Base-by-base conservation (phyloP, 2,797 vertebrate species). In the Danio albolineatus region DNA sequence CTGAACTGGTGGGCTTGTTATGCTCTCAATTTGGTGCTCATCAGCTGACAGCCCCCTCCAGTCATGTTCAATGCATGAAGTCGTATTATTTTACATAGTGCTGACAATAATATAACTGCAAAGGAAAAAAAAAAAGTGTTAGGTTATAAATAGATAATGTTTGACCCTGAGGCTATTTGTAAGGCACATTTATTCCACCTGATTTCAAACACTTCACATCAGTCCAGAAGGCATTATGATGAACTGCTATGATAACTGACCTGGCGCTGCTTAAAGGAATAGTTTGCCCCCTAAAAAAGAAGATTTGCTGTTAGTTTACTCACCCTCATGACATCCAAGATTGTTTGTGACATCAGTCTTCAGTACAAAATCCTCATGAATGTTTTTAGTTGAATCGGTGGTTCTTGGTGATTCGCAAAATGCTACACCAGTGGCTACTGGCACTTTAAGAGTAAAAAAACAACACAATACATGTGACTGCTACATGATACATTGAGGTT, bases 81-180 rank as follows among this genome's bases (percentile, higher is more conserved):
- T 49, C n/a, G 43, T 60, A 54, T 72, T 67, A 43, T 62, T 75
- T 75, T 64, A 62, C 73, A 21, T 53, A 53, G 57, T 54, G 67
- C 56, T 78, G 53, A 21, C 43, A 59, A 48, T 36, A 79, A 53
- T 43, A 43, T 44, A 28, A 17, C 46, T 43, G 19, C 16, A 62
- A 36, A 54, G 17, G 14, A 43, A 17, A 60, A 43, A 17, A 60
- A 16, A 59, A 28, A 49, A 46, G 41, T 10, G 12, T 1, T 57
- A 56, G 21, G 16, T 54, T 28, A 36, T 76, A 76, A 67, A 76
- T 57, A 21, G 2, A 39, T 51, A 5, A 12, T 51, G 43, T 69
- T 69, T 41, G 5, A 57, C 19, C 49, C 67, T 41, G 14, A 28
- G n/a, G 38, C 17, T 62, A 44, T 65, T 51, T 44, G 8, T 53